Percentiles rank a stretch among this genome's conserved stretches.
These are phyloP conservation scores for Trochalopteron elliotii DNA, from an alignment of 2,113 vertebrate species.

Conservation along the genomic window DNA sequence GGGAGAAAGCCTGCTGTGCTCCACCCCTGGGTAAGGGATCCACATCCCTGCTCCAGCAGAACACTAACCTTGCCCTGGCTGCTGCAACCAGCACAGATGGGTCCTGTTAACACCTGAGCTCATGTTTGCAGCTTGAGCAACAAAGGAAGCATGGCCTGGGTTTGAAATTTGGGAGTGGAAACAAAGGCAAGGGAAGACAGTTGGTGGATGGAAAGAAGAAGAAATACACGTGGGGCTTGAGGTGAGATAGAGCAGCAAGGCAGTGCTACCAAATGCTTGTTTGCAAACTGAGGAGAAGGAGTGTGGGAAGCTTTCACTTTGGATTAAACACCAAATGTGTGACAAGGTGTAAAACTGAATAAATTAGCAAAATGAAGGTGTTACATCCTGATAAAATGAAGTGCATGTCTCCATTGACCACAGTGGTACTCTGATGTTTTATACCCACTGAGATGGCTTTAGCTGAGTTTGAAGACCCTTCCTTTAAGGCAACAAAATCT, in stretches of 20 bases:
- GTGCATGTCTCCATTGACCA: not conserved
- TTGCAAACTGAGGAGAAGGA: not conserved
- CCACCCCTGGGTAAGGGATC: too few species aligned
- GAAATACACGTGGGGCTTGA: rapidly evolving
- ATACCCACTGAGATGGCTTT: not conserved
- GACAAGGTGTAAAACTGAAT: not conserved
- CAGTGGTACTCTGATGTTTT: not conserved
- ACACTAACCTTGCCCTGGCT: not conserved
- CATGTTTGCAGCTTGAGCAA: not conserved
- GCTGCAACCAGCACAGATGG: rapidly evolving
- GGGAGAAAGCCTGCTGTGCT: not conserved
- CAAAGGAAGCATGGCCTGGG: not conserved
- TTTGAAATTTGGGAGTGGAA: not conserved
- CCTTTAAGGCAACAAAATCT: not conserved
- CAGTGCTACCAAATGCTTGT: not conserved
- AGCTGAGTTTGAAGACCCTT: not conserved
- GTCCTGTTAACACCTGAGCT: not conserved
- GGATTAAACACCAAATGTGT: not conserved
- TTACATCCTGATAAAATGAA: not conserved
- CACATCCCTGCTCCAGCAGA: not conserved
- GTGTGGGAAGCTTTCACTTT: not conserved
- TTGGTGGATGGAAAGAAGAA: not conserved
- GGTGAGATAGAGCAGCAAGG: not conserved
- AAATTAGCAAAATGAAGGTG: not conserved
- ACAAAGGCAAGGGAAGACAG: not conserved